A percentile compares a stretch with the other conserved stretches of the same genome.
Conservation (phyloP, 2,113 vertebrate genomes). For the Chauna torquata region DNA sequence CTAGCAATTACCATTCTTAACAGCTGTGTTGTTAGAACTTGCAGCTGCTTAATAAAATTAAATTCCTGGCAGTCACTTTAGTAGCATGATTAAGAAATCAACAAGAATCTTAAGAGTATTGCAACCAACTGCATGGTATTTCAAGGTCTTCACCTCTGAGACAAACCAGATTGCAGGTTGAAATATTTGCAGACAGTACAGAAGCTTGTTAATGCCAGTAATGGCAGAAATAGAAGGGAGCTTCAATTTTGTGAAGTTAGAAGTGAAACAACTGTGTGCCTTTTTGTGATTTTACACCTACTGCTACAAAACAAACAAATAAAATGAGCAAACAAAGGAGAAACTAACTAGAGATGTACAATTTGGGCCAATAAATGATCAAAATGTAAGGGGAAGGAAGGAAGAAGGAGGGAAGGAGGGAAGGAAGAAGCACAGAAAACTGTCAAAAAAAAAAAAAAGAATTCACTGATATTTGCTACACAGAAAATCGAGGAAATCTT, state of each 20-base stretch:
- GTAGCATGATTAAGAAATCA: neutral
- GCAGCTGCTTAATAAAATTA: conserved; percentile 1
- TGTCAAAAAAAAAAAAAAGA: neutral
- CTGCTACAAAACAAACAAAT: neutral
- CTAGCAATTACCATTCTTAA: neutral
- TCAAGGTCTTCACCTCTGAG: neutral
- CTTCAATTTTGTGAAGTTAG: neutral
- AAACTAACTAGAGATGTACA: neutral
- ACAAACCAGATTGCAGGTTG: neutral
- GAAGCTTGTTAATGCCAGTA: neutral
- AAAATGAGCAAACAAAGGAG: neutral
- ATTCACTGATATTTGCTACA: neutral
- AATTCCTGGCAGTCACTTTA: neutral
- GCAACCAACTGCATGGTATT: neutral
- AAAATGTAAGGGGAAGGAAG: neutral
- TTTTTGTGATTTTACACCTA: neutral
- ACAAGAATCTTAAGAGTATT: neutral
- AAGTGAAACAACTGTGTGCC: neutral
- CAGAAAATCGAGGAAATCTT: neutral
- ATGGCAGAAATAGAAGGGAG: neutral
- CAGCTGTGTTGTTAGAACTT: conserved; percentile 17
- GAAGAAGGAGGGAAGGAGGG: neutral
- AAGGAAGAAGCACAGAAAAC: neutral
- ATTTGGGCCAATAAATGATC: neutral
- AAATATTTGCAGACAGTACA: neutral